Evolutionary conservation across 2,113 vertebrate genomes (phyloP), one percentile per base, ranked within the genome.

Genomic region (Grammomys surdaster): DNA sequence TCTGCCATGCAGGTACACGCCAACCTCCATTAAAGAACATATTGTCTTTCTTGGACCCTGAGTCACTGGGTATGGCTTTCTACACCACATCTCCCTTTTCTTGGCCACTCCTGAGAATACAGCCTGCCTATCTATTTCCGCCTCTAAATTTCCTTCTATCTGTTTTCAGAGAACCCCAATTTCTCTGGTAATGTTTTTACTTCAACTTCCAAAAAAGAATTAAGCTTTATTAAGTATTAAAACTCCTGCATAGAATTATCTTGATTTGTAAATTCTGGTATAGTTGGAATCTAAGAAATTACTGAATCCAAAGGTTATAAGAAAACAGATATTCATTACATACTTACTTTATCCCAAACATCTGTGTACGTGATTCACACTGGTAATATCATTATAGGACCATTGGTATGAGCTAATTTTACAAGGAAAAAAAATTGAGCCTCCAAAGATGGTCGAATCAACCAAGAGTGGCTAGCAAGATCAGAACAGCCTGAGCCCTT

Each of bases 171-270:
- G 22, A 60, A 60, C 20, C 54, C 19, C 56, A 40, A 7, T 58
- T 81, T 58, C 78, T 81, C 54, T 81, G 78, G 54, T 58, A 81
- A 82, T 56, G 60, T 40, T 40, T 82, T 88, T 31, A 88, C 12
- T 80, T 69, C 69, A 54, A 58, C 54, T 94, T 89, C 40, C 28
- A 86, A 36, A 24, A 24, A 95, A 95, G 36, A 91, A 93, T 14
- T 72, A 56, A 81, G 48, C 63, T 93, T 40, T 87, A 26, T 58
- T 17, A 58, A 87, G 60, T 58, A 17, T 94, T 95, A 88, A 97
- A 91, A 93, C 22, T 84, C 13, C 70, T 76, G 36, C 19, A 51
- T 70, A 93, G 14, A 4, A 63, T 88, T 82, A 75, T 36, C 8
- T 94, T 36, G 1, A 54, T 80, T 60, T 92, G 67, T 88, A 43